A percentile compares a stretch with the other conserved stretches of the same genome.
Conservation (phyloP, 2,888 invertebrate genomes). For the Phortica magna region DNA sequence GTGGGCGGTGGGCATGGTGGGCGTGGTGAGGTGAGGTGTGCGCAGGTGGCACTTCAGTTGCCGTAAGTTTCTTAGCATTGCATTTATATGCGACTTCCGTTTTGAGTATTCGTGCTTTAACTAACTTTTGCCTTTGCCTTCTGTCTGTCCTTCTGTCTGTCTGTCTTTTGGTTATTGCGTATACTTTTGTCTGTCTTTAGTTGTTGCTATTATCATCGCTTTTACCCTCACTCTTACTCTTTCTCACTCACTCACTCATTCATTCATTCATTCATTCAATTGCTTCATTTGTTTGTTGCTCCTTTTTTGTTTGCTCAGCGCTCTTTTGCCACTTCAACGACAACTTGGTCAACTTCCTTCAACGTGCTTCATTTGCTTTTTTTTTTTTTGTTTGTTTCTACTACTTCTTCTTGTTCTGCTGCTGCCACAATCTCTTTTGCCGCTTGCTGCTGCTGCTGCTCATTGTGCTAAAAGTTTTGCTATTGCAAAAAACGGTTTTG, state of each 20-base stretch:
- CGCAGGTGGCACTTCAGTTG: background rate
- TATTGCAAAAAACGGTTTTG: constrained; percentile 15
- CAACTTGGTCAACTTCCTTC: too few species aligned
- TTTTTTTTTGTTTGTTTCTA: constrained; percentile 32
- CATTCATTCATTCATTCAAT: too few species aligned
- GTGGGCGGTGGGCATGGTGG: too few species aligned
- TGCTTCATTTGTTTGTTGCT: background rate
- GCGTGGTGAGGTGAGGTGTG: too few species aligned
- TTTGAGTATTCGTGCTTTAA: background rate
- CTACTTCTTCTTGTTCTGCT: constrained; percentile 47
- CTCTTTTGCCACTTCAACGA: too few species aligned
- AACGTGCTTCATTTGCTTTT: background rate
- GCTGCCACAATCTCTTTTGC: background rate
- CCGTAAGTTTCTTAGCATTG: background rate
- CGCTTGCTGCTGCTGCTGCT: background rate
- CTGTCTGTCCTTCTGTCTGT: background rate
- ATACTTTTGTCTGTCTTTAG: constrained; percentile 45
- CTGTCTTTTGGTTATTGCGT: constrained; percentile 30
- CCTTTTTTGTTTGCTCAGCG: constrained; percentile 38
- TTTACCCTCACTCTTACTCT: background rate
- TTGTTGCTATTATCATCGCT: constrained; percentile 10
- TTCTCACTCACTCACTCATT: background rate
- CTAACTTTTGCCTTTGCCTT: background rate
- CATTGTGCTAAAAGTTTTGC: constrained; percentile 10
- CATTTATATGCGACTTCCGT: background rate